A percentile compares a stretch with the other conserved stretches of the same genome.
Conservation (phyloP, 1,140 invertebrate species). For the Oryctes rhinoceros region DNA sequence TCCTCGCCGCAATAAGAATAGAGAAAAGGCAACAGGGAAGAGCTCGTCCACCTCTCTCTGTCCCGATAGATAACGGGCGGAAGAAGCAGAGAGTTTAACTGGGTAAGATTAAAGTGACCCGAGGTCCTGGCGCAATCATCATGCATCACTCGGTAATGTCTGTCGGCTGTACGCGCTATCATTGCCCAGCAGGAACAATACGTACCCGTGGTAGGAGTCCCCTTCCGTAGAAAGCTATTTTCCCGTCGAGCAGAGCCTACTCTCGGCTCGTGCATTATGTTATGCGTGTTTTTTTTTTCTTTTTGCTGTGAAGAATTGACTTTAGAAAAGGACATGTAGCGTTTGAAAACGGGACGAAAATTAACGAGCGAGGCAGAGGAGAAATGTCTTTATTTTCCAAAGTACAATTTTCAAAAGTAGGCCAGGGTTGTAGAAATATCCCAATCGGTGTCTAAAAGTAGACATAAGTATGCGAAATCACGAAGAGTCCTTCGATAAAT, state of each 20-base stretch:
- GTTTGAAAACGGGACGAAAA: no score
- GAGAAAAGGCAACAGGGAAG: no score
- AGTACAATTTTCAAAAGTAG: no score
- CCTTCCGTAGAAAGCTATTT: background rate
- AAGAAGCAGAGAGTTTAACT: constrained; percentile 3
- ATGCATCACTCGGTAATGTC: constrained; percentile 31
- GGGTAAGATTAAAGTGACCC: constrained; percentile 29
- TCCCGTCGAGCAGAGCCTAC: background rate
- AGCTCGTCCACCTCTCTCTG: background rate
- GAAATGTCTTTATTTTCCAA: no score
- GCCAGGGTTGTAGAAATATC: no score
- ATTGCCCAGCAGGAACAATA: background rate
- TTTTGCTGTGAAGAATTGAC: no score
- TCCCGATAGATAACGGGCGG: background rate
- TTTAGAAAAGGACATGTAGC: no score
- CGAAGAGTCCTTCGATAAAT: no score
- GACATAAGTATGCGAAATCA: no score
- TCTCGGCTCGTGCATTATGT: background rate
- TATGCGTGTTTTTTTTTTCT: background rate
- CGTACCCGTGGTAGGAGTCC: background rate
- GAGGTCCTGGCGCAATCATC: constrained; percentile 18
- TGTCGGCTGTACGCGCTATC: constrained; percentile 28
- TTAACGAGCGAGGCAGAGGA: no score
- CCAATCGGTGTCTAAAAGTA: no score
- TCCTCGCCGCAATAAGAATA: no score